Evolutionary conservation across 2,797 vertebrate species (phyloP).

Genomic region (Lagodon rhomboides): DNA sequence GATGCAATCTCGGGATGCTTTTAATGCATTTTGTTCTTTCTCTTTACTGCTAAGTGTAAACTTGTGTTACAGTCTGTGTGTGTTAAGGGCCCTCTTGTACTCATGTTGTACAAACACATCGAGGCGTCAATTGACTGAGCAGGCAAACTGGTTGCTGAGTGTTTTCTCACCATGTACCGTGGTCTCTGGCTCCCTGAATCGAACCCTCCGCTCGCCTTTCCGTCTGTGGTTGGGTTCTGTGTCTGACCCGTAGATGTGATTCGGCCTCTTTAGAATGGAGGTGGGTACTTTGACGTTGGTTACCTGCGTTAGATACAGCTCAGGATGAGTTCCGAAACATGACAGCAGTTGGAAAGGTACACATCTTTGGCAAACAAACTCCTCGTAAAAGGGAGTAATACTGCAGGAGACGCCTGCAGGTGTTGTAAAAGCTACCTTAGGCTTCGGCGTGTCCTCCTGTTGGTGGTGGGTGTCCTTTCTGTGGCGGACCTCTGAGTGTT

Average conservation of each 20-base stretch:
- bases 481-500: slow-evolving; percentile 84
- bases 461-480: slow-evolving; percentile 81
- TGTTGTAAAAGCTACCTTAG: slow-evolving; percentile 71
- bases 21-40: slow-evolving; percentile 58
- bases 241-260: slow-evolving; percentile 61
- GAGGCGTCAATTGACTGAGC: background rate
- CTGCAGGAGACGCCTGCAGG: background rate
- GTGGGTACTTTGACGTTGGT: slow-evolving; percentile 83
- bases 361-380: slow-evolving; percentile 27
- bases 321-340: slow-evolving; percentile 3
- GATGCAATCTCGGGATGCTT: slow-evolving; percentile 48
- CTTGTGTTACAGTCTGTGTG: slow-evolving; percentile 8
- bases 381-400: background rate
- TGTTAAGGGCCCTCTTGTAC: slow-evolving; percentile 19
- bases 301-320: slow-evolving; percentile 65
- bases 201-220: slow-evolving; percentile 89
- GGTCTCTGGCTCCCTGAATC: slow-evolving; percentile 92
- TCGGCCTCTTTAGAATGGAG: slow-evolving; percentile 90
- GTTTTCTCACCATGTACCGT: slow-evolving; percentile 87
- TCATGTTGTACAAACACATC: slow-evolving; percentile 19
- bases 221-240: slow-evolving; percentile 73
- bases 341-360: slow-evolving; percentile 13
- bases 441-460: slow-evolving; percentile 80
- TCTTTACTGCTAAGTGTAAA: slow-evolving; percentile 41
- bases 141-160: background rate